Base-by-base conservation (phyloP, 23 tunicate species). In the Trididemnum nubilum region DNA sequence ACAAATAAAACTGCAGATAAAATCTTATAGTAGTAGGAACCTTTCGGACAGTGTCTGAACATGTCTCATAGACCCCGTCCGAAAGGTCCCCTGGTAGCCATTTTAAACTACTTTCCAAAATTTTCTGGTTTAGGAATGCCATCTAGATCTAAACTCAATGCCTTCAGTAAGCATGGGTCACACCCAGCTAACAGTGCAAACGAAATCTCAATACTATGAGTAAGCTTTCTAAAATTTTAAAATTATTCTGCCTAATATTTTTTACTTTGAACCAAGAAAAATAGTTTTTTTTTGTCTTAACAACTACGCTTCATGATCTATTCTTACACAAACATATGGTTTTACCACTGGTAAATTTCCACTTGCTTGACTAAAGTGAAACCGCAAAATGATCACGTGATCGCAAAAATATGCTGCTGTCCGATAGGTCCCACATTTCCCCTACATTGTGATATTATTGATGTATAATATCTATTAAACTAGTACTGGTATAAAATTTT, bases 61-160 rank as follows among this genome's bases (percentile, higher is more conserved):
- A 23, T 37, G 38, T 9, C 9, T 38, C 5, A 2, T 30, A 7
- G 30, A 69, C 15, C 39, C 30, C 23, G 75, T 33, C 75, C 75
- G 75, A 69, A 30, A 33, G 75, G 36, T 69, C 39, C 75, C 75
- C 38, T 69, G 39, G 12, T 34, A 30, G 75, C 75, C 75, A 69
- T 69, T 69, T 69, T 69, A 7, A 69, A 69, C 36, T 29, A 29
- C 30, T 7, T 69, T 69, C 2, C 75, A 69, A 69, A 69, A 69
- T 5, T 30, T 69, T 69, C 39, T 29, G 7, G 12, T 9, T 37
- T 33, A 30, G 5, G n/a, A 33, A 33, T 7, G 9, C 19, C 9
- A n/a, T 69, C 33, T 69, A n/a, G 15, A 69, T 31, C 38, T 69
- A 29, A 69, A 63, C 69, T 63, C 69, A 15, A 63, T 63, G 25